Percentiles rank a stretch among this genome's conserved stretches.
These are phyloP conservation scores for Gobius niger DNA, from an alignment of 2,113 vertebrate genomes.

Conservation along the genomic window DNA sequence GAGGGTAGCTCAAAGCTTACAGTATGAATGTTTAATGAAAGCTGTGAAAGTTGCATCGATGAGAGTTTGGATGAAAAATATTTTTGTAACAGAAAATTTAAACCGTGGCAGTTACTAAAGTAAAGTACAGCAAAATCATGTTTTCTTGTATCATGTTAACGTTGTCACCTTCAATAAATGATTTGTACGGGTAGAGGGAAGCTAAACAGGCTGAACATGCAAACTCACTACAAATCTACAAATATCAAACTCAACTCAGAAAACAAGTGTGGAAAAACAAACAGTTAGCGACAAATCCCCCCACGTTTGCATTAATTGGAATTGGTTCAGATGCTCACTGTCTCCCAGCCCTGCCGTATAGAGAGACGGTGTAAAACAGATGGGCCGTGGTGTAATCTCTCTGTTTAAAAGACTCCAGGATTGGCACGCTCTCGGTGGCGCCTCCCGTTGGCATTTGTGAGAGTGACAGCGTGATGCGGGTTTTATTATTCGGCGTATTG, in stretches of 20 bases:
- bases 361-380: constrained; percentile 37
- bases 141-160: no score
- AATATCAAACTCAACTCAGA: neutral
- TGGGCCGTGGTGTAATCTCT: constrained; percentile 54
- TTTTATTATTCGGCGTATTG: constrained; percentile 71
- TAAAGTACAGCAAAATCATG: no score
- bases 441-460: constrained; percentile 67
- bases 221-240: no score
- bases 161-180: no score
- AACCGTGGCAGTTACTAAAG: no score
- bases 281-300: neutral
- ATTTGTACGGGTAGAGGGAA: no score
- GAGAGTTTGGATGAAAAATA: no score
- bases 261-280: constrained; percentile 2
- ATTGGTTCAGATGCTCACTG: constrained; percentile 12
- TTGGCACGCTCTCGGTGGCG: constrained; percentile 50
- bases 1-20: no score
- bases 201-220: no score
- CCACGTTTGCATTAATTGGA: neutral
- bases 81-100: no score
- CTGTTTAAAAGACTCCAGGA: constrained; percentile 46
- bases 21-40: no score
- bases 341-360: constrained; percentile 11
- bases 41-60: no score
- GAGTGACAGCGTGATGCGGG: constrained; percentile 69